A percentile compares a stretch with the other conserved stretches of the same genome.
phyloP scores from a whole-genome alignment of 92 coral and sea anemone species.

The Bergia puertoricense region DNA sequence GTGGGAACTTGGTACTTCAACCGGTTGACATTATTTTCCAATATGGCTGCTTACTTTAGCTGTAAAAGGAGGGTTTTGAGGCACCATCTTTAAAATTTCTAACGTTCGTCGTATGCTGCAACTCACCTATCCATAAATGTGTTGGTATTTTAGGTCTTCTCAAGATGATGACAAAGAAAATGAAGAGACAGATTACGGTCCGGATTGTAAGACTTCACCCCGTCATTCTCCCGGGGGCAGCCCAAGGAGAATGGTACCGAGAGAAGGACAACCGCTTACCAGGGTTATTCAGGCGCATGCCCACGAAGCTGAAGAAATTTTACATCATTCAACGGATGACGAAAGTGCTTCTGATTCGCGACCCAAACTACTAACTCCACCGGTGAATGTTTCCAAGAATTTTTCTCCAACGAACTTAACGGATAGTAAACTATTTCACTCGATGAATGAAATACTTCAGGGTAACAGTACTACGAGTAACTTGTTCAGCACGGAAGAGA shows the following conservation, averaged over 20 bases:
- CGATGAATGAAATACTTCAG: slow-evolving; percentile 54
- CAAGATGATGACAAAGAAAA: slow-evolving; percentile 43
- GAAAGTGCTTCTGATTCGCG: slow-evolving; percentile 51
- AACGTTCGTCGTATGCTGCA: background rate
- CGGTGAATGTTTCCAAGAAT: slow-evolving; percentile 18
- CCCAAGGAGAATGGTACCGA: slow-evolving; percentile 84
- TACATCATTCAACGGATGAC: slow-evolving; percentile 91
- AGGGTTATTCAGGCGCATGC: slow-evolving; percentile 83
- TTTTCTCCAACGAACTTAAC: slow-evolving; percentile 48
- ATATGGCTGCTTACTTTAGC: too few species aligned
- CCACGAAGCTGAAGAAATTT: slow-evolving; percentile 81
- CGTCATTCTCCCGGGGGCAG: slow-evolving; percentile 39
- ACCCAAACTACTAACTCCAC: slow-evolving; percentile 26
- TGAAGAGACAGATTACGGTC: slow-evolving; percentile 53
- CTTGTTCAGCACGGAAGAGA: slow-evolving; percentile 65
- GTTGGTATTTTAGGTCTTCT: slow-evolving; percentile 15
- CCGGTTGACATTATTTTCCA: too few species aligned
- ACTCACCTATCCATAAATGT: too few species aligned
- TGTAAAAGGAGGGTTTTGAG: too few species aligned
- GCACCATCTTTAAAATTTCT: background rate
- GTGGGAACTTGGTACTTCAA: too few species aligned
- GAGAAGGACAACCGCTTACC: slow-evolving; percentile 79
- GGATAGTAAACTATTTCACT: slow-evolving; percentile 59
- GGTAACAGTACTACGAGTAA: slow-evolving; percentile 18
- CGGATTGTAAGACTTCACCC: slow-evolving; percentile 36